Percentiles rank a stretch among this genome's conserved stretches.
phyloP scores from a whole-genome alignment of 2,888 invertebrate genomes.

The Eugnorisma glareosa region DNA sequence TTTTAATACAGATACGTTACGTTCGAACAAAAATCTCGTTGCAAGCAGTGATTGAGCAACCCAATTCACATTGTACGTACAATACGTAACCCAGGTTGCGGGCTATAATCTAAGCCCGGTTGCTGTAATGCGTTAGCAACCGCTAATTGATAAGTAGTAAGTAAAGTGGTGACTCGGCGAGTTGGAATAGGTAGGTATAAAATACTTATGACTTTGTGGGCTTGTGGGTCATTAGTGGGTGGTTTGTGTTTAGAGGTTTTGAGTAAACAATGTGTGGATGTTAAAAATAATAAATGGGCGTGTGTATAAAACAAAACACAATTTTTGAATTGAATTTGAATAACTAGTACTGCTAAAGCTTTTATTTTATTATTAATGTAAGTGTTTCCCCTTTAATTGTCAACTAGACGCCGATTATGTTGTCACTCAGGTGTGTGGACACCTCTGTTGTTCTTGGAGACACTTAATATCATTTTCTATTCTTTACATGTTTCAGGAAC shows the following conservation, averaged over 20 bases:
- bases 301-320: too few relatives aligned
- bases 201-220: conserved; percentile 27
- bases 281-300: too few relatives aligned
- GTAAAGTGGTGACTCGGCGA: conserved; percentile 31
- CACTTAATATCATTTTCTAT: too few relatives aligned
- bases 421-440: too few relatives aligned
- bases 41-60: conserved; percentile 58
- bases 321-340: too few relatives aligned
- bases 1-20: conserved; percentile 32
- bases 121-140: conserved; percentile 66
- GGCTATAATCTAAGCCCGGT: conserved; percentile 63
- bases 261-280: neutral
- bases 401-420: too few relatives aligned
- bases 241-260: neutral
- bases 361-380: too few relatives aligned
- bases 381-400: too few relatives aligned
- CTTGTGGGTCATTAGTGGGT: conserved; percentile 15
- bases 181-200: neutral
- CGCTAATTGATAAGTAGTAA: conserved; percentile 61
- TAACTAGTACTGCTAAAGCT: too few relatives aligned
- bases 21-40: conserved; percentile 47
- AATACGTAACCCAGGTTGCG: conserved; percentile 59
- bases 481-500: too few relatives aligned
- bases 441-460: too few relatives aligned
- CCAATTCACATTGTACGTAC: conserved; percentile 61